phyloP scores from a whole-genome alignment of 2,113 vertebrate genomes.

The Dermatemys mawii region DNA sequence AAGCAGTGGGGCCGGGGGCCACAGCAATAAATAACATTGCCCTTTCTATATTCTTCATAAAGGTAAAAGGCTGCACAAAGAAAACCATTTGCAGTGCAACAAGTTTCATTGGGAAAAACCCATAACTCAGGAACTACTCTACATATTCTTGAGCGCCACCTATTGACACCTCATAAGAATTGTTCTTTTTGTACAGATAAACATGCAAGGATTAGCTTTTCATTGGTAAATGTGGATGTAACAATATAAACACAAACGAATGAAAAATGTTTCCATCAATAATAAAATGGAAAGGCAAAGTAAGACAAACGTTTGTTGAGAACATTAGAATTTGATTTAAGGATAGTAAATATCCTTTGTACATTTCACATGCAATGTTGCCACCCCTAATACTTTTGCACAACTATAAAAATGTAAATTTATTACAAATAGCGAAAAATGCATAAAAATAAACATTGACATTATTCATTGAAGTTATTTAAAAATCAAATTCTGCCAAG shows the following conservation, averaged over 20 bases:
- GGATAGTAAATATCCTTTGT: neutral
- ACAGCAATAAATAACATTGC: neutral
- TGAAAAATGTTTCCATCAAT: neutral
- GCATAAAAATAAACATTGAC: neutral
- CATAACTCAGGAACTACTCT: neutral
- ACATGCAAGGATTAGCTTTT: neutral
- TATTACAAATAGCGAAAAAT: neutral
- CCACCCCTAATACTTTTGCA: neutral
- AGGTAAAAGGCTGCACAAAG: neutral
- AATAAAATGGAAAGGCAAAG: neutral
- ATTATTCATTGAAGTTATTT: neutral
- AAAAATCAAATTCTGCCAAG: neutral
- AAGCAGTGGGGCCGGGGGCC: neutral
- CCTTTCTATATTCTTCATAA: neutral
- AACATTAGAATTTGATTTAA: neutral
- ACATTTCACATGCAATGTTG: neutral
- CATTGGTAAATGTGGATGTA: neutral
- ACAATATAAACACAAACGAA: neutral
- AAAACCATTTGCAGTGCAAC: neutral
- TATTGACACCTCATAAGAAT: neutral
- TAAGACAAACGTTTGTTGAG: neutral
- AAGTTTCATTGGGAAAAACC: neutral
- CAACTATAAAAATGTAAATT: neutral
- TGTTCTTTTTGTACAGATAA: neutral
- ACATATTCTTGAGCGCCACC: neutral